Conservation (phyloP, 2,113 vertebrate species). For the Chiloscyllium plagiosum region DNA sequence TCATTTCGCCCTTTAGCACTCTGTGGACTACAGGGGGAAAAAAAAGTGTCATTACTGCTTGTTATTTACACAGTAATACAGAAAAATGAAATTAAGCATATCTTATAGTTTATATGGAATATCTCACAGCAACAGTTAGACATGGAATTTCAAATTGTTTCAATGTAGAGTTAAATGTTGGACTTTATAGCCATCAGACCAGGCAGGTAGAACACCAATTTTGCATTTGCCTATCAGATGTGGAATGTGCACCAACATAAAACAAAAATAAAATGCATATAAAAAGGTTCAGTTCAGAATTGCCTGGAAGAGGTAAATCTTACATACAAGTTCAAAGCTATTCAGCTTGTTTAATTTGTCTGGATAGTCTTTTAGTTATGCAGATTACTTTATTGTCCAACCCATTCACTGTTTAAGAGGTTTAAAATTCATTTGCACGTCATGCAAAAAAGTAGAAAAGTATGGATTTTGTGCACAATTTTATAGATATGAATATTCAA, state of each 20-base stretch:
- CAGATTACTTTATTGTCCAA: not conserved
- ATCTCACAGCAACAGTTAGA: not conserved
- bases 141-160: not conserved
- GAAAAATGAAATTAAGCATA: not conserved
- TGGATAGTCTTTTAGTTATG: not conserved
- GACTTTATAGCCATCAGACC: not conserved
- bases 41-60: not conserved
- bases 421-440: not conserved
- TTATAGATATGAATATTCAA: not conserved
- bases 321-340: not conserved
- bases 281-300: not conserved
- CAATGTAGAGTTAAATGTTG: not conserved
- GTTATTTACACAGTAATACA: not conserved
- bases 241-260: not conserved
- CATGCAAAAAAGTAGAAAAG: not conserved
- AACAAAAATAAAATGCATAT: not conserved
- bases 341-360: not conserved
- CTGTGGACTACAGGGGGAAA: conserved; percentile 43
- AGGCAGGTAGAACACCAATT: not conserved
- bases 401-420: not conserved
- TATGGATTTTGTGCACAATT: not conserved
- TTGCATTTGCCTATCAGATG: not conserved
- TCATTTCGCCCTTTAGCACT: conserved; percentile 45
- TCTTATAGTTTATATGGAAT: not conserved
- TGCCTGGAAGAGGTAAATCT: not conserved